Evolutionary conservation across 2,113 vertebrate genomes (phyloP), one percentile per base, ranked within the genome.

Genomic region (Girardinichthys multiradiatus): DNA sequence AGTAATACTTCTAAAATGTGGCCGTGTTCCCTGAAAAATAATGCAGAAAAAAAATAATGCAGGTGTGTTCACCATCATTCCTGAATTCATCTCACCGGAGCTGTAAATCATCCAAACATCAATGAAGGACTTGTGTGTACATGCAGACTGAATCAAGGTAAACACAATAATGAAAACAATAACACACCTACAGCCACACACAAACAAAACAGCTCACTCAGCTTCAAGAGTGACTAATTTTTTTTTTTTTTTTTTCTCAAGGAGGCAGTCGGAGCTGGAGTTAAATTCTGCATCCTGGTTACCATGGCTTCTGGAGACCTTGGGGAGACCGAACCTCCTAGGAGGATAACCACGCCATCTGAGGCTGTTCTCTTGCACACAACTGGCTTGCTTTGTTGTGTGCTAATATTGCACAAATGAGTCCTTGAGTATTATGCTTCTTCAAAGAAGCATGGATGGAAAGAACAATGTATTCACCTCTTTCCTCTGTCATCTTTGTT

Each of bases 401-500:
- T 72, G 72, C 73, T 89, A 87, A 90, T 86, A 79, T 76, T 79
- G 42, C 82, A 86, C 84, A 92, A 88, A 88, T 86, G 70, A 90
- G 84, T 89, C 84, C 89, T 87, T 85, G 86, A 86, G 83, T 67
- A 60, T 24, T 75, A 64, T 82, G 26, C 81, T 89, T 86, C 86
- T 88, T 90, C 86, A 88, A 88, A 90, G 72, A 21, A 86, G 62
- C 69, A 72, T 13, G 59, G 54, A 63, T 59, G 42, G 83, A 74
- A 73, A 51, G 57, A 84, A 84, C 68, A 89, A 87, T 83, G 65
- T 66, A 75, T 77, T 86, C 80, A 87, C 84, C 81, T 83, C 80
- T 81, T 80, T 84, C 76, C 79, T 87, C 76, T 72, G 74, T 87
- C 82, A 82, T 86, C 84, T 90, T 88, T 87, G 85, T 86, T 91